These are phyloP conservation scores for Podiceps cristatus DNA, from an alignment of 2,113 vertebrate species.

Conservation along the genomic window DNA sequence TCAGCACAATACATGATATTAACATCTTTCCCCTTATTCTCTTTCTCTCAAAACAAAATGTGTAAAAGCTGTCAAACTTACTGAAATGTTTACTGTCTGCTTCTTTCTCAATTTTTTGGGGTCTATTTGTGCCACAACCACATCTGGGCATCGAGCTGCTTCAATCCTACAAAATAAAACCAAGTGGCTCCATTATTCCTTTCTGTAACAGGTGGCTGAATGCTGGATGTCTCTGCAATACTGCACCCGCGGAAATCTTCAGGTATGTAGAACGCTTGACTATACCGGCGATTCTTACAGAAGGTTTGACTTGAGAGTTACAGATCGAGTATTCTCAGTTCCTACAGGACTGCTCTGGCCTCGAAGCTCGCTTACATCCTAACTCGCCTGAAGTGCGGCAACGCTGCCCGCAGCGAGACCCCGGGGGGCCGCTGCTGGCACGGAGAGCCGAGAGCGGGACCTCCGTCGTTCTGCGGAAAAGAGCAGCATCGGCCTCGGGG, in stretches of 20 bases:
- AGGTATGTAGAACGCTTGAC: accelerated
- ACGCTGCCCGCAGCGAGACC: background rate
- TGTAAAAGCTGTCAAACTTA: conserved; percentile 73
- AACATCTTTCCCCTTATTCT: accelerated
- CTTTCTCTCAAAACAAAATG: background rate
- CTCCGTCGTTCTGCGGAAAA: accelerated
- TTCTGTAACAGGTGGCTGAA: background rate
- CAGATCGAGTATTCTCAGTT: accelerated
- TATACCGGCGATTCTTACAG: no score
- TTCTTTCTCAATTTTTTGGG: conserved; percentile 93
- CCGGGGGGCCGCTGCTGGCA: background rate
- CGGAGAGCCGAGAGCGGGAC: accelerated
- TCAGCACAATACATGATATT: background rate
- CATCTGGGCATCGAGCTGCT: conserved; percentile 92
- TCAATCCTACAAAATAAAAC: conserved; percentile 83
- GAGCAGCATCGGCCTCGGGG: accelerated
- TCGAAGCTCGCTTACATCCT: background rate
- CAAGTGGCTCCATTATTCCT: background rate
- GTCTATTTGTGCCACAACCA: conserved; percentile 95
- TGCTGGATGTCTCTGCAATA: accelerated
- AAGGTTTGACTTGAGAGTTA: background rate
- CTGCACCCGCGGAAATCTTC: background rate
- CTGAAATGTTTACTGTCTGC: conserved; percentile 88
- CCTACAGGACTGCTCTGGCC: background rate
- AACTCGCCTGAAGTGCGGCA: background rate